Percentiles rank a stretch among this genome's conserved stretches.
These are phyloP conservation scores for Eciton burchellii DNA, from an alignment of 1,140 invertebrate genomes.

Conservation along the genomic window DNA sequence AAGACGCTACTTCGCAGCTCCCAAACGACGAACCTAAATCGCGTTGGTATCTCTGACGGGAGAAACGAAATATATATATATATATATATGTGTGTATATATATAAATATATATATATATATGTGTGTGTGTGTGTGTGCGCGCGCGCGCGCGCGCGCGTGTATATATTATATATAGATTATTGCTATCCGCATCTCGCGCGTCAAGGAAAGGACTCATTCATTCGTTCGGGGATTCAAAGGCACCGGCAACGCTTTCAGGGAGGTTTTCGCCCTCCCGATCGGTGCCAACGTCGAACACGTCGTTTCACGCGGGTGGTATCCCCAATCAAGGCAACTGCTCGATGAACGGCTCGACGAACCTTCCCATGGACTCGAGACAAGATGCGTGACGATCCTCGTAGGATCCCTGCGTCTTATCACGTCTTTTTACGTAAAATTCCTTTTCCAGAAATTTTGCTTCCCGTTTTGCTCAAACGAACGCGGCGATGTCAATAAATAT, in stretches of 20 bases:
- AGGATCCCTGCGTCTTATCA: too few species aligned
- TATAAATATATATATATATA: too few species aligned
- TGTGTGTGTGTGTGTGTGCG: too few species aligned
- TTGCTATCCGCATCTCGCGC: slow-evolving; percentile 63
- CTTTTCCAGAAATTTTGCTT: too few species aligned
- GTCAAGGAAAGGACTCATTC: slow-evolving; percentile 66
- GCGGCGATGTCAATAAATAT: too few species aligned
- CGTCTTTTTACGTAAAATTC: too few species aligned
- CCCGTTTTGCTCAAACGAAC: too few species aligned
- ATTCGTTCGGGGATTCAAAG: slow-evolving; percentile 73
- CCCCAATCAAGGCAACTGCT: not conserved
- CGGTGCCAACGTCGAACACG: slow-evolving; percentile 57
- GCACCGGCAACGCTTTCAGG: slow-evolving; percentile 77
- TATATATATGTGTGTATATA: too few species aligned
- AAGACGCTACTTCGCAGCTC: slow-evolving; percentile 64
- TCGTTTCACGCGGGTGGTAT: slow-evolving; percentile 16
- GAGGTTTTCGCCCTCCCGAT: slow-evolving; percentile 63
- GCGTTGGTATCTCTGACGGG: slow-evolving; percentile 48
- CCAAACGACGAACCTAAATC: slow-evolving; percentile 57
- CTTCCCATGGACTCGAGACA: slow-evolving; percentile 1
- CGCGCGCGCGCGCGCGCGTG: too few species aligned
- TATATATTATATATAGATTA: slow-evolving; percentile 30
- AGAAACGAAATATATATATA: slow-evolving; percentile 53
- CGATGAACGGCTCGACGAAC: not conserved
- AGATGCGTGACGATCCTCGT: not conserved